Base-by-base conservation (phyloP, 2,888 invertebrate genomes). In the Drosophila macrospina region DNA sequence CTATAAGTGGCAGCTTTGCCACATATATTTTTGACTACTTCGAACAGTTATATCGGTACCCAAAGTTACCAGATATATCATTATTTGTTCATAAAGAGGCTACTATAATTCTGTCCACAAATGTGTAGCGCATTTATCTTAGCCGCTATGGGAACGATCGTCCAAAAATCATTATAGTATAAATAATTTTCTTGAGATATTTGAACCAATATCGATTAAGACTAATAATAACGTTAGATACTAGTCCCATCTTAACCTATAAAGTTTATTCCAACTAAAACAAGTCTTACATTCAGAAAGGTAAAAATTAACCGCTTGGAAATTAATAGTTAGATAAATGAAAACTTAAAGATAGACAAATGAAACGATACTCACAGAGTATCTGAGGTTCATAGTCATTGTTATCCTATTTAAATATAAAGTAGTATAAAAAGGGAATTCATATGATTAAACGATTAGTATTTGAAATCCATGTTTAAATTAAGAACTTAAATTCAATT, bases 291-390 rank as follows among this genome's bases (percentile, higher is more conserved):
- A 47, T 47, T 34, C 34, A 20, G 1, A 13, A 34, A 11, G 28
- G 34, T 41, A 16, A 45, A 13, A 15, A 30, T 28, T 15, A 30
- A 32, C 20, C 11, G 6, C 15, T 51, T 10, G 4, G 20, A 1
- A 36, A 24, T 37, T 16, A 13, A 37, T 1, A 39, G 5, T 4
- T 50, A n/a, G 36, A 24, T 50, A n/a, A 50, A 24, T n/a, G 1
- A 11, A 11, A 51, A 28, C 10, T 26, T n/a, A 39, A 32, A 30
- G 5, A 7, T 37, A 28, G 20, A 7, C 4, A 13, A n/a, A 1
- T 30, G 7, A 20, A 16, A 13, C 26, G 10, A 13, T 42, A 30
- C 47, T 47, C 47, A 7, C 16, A 47, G 47, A 47, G 16, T 47
- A 47, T 16, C 47, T 16, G 13, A n/a, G 13, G 5, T 4, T 4